Conservation (phyloP, 2,113 vertebrate genomes). For the Forbesichthys agassizii region DNA sequence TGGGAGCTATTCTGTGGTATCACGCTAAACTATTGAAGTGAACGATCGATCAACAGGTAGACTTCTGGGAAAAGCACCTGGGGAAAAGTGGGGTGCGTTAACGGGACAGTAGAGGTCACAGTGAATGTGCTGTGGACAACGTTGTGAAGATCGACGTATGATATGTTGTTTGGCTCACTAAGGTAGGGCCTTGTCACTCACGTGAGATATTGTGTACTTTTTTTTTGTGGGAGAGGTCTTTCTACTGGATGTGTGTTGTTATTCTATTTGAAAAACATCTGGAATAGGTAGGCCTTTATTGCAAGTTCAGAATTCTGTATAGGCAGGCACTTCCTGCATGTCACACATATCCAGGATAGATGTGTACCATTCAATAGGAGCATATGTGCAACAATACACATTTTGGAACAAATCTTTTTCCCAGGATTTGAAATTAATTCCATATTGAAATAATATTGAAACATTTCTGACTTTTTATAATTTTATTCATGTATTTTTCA, state of each 20-base stretch:
- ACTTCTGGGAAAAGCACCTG: not conserved
- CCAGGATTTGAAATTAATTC: too few relatives aligned
- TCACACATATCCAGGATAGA: too few relatives aligned
- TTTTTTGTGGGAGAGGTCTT: not conserved
- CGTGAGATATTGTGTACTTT: not conserved
- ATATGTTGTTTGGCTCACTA: constrained; percentile 29
- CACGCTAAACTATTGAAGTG: constrained; percentile 7
- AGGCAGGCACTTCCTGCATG: too few relatives aligned
- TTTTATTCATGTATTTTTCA: too few relatives aligned
- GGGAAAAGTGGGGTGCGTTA: too few relatives aligned
- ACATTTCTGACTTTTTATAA: too few relatives aligned
- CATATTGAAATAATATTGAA: too few relatives aligned
- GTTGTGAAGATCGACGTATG: constrained; percentile 23
- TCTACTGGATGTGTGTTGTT: not conserved
- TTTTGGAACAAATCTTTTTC: too few relatives aligned
- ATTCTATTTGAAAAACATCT: not conserved
- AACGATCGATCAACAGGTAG: constrained; percentile 25
- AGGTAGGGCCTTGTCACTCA: constrained; percentile 41
- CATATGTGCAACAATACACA: too few relatives aligned
- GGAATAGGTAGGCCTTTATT: too few relatives aligned
- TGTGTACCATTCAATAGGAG: too few relatives aligned
- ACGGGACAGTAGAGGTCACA: not conserved
- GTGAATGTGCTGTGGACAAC: constrained; percentile 10
- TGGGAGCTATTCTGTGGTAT: constrained; percentile 10
- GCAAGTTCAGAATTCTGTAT: too few relatives aligned